These are phyloP conservation scores for Meganola albula DNA, from an alignment of 2,888 invertebrate species.

Conservation along the genomic window DNA sequence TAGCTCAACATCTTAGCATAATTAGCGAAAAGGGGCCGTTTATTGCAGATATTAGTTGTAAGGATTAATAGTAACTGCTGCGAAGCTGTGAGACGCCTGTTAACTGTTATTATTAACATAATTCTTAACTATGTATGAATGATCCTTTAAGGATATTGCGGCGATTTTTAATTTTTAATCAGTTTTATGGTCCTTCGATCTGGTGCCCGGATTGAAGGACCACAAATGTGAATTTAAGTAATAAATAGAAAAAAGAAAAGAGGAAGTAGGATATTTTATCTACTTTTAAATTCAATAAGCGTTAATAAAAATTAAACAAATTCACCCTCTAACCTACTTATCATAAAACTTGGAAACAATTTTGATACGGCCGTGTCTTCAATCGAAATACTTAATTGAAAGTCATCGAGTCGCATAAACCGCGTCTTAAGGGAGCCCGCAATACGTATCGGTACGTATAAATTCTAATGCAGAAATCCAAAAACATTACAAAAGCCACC, in stretches of 20 bases:
- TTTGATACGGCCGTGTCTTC: slow-evolving; percentile 29
- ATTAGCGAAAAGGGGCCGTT: slow-evolving; percentile 70
- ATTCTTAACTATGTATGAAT: no score
- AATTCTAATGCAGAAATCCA: slow-evolving; percentile 68
- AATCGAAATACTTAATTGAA: slow-evolving; percentile 40
- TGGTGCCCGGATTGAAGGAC: no score
- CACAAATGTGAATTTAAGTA: no score
- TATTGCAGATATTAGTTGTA: slow-evolving; percentile 75
- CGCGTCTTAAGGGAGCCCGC: slow-evolving; percentile 33
- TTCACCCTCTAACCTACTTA: slow-evolving; percentile 34
- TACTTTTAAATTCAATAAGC: no score
- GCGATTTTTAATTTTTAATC: no score
- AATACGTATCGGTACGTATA: slow-evolving; percentile 51
- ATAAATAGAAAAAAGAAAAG: no score
- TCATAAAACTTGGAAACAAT: slow-evolving; percentile 47
- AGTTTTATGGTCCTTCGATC: no score
- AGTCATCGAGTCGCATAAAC: slow-evolving; percentile 33
- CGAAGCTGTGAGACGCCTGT: slow-evolving; percentile 39
- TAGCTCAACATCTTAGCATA: slow-evolving; percentile 72
- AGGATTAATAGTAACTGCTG: slow-evolving; percentile 61
- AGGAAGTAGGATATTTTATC: no score
- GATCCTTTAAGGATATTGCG: no score
- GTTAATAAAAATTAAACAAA: slow-evolving; percentile 23
- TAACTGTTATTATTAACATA: slow-evolving; percentile 57
- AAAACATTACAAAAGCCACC: slow-evolving; percentile 51